Base-by-base conservation (phyloP, 2,797 vertebrate species). In the Cossypha niveicapilla region DNA sequence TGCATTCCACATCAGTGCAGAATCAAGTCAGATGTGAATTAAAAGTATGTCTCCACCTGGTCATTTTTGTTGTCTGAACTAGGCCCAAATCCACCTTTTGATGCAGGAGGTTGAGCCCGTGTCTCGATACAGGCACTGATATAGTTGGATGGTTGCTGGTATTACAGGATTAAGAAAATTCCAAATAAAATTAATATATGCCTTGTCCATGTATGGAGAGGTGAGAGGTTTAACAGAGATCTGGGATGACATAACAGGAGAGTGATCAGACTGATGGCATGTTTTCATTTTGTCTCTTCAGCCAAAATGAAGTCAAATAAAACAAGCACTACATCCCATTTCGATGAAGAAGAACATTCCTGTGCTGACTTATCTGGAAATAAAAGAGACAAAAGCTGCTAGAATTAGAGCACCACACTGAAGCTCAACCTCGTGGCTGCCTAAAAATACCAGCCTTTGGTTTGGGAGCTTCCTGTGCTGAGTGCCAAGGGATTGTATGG, bases 11-110 rank as follows among this genome's bases (percentile, higher is more conserved):
- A 35, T 42, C 50, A 79, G 13, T 66, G 65, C 62, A 47, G 72
- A 84, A 73, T 72, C 22, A 82, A 79, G 23, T 39, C 72, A 77
- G 30, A 19, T 89, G 41, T 47, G 35, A 61, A 86, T 63, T 71
- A 32, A 34, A 86, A 58, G 34, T 25, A 12, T 51, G 41, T 37
- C 42, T 72, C n/a, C 17, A 25, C 35, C 4, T 32, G 9, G 12
- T 56, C 14, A 84, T 42, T 74, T 76, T 6, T 45, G 11, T 24
- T 71, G 7, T 23, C 25, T 50, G 32, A 57, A 48, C 21, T 77
- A 67, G 53, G 80, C 53, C 9, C 17, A 65, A 37, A 63, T 39
- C 30, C 76, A 86, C 11, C 7, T 80, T 90, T 24, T 48, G 35
- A 27, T 61, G 21, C 42, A 83, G 53, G 34, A 88, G 21, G 34